Evolutionary conservation across 2,888 invertebrate species (phyloP).

Genomic region (Caenorhabditis zanzibari): DNA sequence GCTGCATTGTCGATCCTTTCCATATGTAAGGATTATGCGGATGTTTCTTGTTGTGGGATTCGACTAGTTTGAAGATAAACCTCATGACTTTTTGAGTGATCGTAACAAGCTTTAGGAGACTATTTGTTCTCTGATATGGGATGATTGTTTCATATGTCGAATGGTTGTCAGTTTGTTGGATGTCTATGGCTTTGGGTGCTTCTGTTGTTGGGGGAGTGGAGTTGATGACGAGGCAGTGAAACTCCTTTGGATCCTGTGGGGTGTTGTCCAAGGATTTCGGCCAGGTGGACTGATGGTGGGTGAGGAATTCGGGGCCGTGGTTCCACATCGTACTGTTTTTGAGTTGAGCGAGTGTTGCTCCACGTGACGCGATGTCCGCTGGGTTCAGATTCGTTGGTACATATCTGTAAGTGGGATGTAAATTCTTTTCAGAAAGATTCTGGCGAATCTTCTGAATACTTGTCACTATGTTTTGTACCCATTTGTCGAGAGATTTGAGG

Average conservation of each 20-base stretch:
- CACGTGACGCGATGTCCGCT: neutral
- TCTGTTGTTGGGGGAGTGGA: too few species aligned
- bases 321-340: neutral
- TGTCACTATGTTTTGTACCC: neutral
- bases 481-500: neutral
- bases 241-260: conserved; percentile 50
- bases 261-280: neutral
- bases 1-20: neutral
- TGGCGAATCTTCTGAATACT: neutral
- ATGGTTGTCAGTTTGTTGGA: too few species aligned
- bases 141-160: neutral
- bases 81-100: neutral
- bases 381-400: conserved; percentile 3
- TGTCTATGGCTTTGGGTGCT: too few species aligned
- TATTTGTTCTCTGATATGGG: neutral
- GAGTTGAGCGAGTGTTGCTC: neutral
- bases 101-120: neutral
- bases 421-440: neutral
- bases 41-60: neutral
- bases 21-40: neutral
- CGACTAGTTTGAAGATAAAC: neutral
- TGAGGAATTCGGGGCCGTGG: neutral
- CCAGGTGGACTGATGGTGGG: neutral
- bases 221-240: neutral
- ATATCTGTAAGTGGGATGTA: neutral